phyloP scores from a whole-genome alignment of 2,797 vertebrate species.

The Cynodonichthys magdalenae region DNA sequence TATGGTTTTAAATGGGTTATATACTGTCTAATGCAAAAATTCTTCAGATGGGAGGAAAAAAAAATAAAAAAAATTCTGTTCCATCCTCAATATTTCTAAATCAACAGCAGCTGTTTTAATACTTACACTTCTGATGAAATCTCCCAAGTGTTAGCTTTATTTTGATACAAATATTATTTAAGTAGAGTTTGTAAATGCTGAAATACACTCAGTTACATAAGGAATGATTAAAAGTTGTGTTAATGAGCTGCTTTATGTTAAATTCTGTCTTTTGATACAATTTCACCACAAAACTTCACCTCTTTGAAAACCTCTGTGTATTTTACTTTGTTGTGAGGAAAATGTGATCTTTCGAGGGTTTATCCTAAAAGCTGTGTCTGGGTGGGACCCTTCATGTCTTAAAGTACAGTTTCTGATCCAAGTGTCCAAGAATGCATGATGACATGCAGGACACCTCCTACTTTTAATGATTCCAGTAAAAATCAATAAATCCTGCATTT shows the following conservation, averaged over 20 bases:
- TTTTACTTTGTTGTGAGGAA: not conserved
- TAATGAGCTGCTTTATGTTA: not conserved
- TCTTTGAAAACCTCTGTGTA: not conserved
- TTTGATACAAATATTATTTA: no score
- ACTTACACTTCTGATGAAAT: no score
- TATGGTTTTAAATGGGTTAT: no score
- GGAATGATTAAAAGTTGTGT: no score
- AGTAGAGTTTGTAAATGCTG: no score
- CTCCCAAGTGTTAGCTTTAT: no score
- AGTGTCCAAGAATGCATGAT: slow-evolving; percentile 67
- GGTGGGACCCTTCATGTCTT: slow-evolving; percentile 43
- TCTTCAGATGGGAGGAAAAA: no score
- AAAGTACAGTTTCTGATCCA: slow-evolving; percentile 44
- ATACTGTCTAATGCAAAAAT: no score
- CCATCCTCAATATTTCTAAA: no score
- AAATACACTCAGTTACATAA: no score
- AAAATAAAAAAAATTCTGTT: no score
- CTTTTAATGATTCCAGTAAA: slow-evolving; percentile 27
- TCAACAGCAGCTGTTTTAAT: no score
- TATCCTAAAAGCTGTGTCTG: slow-evolving; percentile 5
- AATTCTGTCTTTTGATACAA: not conserved
- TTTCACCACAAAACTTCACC: not conserved
- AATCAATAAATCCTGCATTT: not conserved
- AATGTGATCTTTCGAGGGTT: not conserved
- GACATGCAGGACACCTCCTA: slow-evolving; percentile 34